Evolutionary conservation across 2,888 invertebrate genomes (phyloP).

Genomic region (Rhingia rostrata): DNA sequence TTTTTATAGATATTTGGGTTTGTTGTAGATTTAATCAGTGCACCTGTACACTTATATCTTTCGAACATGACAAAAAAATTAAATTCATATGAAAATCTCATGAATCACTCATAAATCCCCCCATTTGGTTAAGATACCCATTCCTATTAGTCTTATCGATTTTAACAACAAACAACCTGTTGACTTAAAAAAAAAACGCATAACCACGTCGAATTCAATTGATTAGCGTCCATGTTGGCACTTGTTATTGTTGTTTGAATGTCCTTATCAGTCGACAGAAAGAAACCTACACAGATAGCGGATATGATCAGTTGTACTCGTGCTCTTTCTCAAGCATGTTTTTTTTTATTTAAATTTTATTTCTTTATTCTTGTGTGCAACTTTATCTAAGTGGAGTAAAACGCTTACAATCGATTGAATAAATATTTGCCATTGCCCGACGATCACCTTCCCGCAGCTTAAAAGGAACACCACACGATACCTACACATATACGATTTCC

Average conservation of each 20-base stretch:
- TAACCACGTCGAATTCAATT: slow-evolving; percentile 55
- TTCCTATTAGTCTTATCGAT: slow-evolving; percentile 56
- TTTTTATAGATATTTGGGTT: too few species aligned
- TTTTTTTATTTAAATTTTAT: slow-evolving; percentile 33
- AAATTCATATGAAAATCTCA: slow-evolving; percentile 59
- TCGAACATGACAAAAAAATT: background rate
- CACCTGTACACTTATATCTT: background rate
- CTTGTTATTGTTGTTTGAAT: slow-evolving; percentile 25
- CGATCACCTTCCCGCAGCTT: slow-evolving; percentile 12
- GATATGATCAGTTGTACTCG: slow-evolving; percentile 43
- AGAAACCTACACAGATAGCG: slow-evolving; percentile 22
- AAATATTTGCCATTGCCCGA: slow-evolving; percentile 52
- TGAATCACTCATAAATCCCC: slow-evolving; percentile 53
- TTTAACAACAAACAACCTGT: slow-evolving; percentile 61
- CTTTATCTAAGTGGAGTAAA: slow-evolving; percentile 71
- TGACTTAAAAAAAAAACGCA: slow-evolving; percentile 34
- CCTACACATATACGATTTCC: slow-evolving; percentile 10
- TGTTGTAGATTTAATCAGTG: too few species aligned
- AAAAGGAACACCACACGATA: slow-evolving; percentile 22
- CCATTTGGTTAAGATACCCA: background rate
- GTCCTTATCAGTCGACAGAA: slow-evolving; percentile 41
- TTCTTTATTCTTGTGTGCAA: slow-evolving; percentile 1
- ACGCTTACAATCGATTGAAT: slow-evolving; percentile 55
- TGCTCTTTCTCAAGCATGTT: slow-evolving; percentile 13
- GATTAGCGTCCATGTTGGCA: slow-evolving; percentile 24